Evolutionary conservation across 2,797 vertebrate species (phyloP).

Genomic region (Poliocrania exsul): DNA sequence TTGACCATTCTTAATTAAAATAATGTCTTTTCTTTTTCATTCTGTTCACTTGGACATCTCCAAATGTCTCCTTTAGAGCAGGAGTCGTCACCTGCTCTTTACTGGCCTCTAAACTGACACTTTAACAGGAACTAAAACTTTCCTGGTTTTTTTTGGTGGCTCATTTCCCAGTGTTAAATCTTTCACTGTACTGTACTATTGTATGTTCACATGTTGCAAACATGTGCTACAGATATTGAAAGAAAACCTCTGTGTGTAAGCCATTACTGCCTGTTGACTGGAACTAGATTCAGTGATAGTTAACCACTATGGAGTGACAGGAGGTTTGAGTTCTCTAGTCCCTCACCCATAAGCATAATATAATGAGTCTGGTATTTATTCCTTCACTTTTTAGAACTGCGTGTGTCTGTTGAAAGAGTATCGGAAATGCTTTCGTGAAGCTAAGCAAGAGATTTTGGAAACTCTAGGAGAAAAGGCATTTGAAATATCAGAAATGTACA

Average conservation of each 20-base stretch:
- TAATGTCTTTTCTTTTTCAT: neutral
- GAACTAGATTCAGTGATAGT: neutral
- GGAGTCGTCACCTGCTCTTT: neutral
- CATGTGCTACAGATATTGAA: neutral
- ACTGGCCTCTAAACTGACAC: neutral
- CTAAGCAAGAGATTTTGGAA: conserved; percentile 73
- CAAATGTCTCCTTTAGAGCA: neutral
- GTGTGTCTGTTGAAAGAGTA: conserved; percentile 81
- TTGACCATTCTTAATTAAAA: neutral
- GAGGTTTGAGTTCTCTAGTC: neutral
- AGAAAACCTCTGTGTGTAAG: neutral
- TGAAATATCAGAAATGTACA: conserved; percentile 82
- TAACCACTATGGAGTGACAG: neutral
- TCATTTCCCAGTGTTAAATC: neutral
- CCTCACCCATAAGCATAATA: neutral
- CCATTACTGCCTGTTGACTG: neutral
- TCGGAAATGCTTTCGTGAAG: conserved; percentile 80
- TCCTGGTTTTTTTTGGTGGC: neutral
- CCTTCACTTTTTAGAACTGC: conserved; percentile 75
- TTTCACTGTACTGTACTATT: neutral
- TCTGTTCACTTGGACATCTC: neutral
- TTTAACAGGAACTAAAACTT: neutral
- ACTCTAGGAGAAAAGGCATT: conserved; percentile 73
- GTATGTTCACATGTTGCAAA: neutral
- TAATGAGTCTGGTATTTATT: neutral